A percentile compares a stretch with the other conserved stretches of the same genome.
Conservation (phyloP, 1,140 invertebrate species). For the Trissolcus basalis region DNA sequence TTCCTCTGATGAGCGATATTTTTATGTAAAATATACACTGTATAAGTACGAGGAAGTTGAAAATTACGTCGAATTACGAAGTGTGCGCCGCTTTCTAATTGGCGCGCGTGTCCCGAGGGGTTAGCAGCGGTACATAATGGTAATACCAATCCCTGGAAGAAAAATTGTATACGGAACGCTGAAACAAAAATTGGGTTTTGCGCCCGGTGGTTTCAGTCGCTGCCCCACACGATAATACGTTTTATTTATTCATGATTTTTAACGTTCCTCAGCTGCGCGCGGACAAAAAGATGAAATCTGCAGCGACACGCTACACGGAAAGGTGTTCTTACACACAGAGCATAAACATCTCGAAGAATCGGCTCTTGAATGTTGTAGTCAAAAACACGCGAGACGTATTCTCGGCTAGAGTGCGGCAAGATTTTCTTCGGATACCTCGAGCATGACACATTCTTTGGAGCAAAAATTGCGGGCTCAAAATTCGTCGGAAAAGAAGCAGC, state of each 20-base stretch:
- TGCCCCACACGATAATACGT: slow-evolving; percentile 23
- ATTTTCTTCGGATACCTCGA: slow-evolving; percentile 44
- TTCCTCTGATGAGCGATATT: neutral
- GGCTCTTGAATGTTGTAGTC: slow-evolving; percentile 38
- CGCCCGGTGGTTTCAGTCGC: no score
- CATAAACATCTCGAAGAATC: slow-evolving; percentile 50
- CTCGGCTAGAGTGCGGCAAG: slow-evolving; percentile 38
- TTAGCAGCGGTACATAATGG: neutral
- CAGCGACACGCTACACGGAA: slow-evolving; percentile 36
- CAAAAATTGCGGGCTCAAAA: slow-evolving; percentile 37
- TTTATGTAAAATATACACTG: slow-evolving; percentile 19
- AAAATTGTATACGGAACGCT: neutral
- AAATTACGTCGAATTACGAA: slow-evolving; percentile 30
- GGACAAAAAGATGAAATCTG: slow-evolving; percentile 32
- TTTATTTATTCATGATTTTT: slow-evolving; percentile 37
- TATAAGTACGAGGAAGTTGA: slow-evolving; percentile 18
- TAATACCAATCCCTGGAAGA: neutral
- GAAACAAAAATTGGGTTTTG: slow-evolving; percentile 19
- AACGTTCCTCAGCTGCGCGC: slow-evolving; percentile 8
- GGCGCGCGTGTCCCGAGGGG: slow-evolving; percentile 23
- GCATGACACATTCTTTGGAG: slow-evolving; percentile 40
- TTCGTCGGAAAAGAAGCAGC: slow-evolving; percentile 5
- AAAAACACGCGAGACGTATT: slow-evolving; percentile 43
- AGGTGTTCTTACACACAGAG: slow-evolving; percentile 27
- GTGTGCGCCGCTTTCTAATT: slow-evolving; percentile 25